Conservation (phyloP, 2,888 invertebrate species). For the Peribatodes rhomboidaria region DNA sequence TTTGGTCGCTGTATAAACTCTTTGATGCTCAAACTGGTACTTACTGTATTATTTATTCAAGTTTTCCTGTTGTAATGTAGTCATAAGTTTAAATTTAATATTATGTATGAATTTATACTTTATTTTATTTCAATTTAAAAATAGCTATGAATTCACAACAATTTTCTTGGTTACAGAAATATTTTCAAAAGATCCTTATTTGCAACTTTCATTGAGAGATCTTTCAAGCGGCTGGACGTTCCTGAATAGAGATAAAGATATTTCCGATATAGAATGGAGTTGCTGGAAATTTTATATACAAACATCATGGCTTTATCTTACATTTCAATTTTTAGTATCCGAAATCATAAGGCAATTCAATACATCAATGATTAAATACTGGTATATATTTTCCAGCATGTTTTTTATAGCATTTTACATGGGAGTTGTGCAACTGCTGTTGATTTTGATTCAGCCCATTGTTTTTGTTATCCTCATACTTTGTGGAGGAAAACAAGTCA, state of each 20-base stretch:
- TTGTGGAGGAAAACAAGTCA: constrained; percentile 75
- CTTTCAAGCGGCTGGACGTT: constrained; percentile 87
- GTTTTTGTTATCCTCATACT: constrained; percentile 78
- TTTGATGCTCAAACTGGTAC: constrained; percentile 83
- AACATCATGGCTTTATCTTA: constrained; percentile 84
- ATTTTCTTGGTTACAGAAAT: constrained; percentile 63
- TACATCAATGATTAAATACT: constrained; percentile 74
- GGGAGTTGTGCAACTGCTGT: constrained; percentile 80
- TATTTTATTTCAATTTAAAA: not conserved
- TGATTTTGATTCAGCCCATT: constrained; percentile 85
- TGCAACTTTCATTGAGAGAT: constrained; percentile 69
- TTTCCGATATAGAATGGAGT: constrained; percentile 91
- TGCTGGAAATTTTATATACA: constrained; percentile 86
- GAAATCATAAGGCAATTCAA: constrained; percentile 74
- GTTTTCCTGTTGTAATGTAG: not conserved
- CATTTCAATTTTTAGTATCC: constrained; percentile 84
- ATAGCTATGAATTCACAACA: not conserved
- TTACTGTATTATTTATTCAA: not conserved
- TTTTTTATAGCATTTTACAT: constrained; percentile 78
- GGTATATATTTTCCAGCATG: constrained; percentile 84
- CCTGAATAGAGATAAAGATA: constrained; percentile 87
- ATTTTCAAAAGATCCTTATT: constrained; percentile 56
- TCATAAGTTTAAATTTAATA: not conserved
- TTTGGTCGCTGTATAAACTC: constrained; percentile 86
- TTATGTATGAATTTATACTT: not conserved